Base-by-base conservation (phyloP, 2,888 invertebrate genomes). In the Epirrhoe tristata region DNA sequence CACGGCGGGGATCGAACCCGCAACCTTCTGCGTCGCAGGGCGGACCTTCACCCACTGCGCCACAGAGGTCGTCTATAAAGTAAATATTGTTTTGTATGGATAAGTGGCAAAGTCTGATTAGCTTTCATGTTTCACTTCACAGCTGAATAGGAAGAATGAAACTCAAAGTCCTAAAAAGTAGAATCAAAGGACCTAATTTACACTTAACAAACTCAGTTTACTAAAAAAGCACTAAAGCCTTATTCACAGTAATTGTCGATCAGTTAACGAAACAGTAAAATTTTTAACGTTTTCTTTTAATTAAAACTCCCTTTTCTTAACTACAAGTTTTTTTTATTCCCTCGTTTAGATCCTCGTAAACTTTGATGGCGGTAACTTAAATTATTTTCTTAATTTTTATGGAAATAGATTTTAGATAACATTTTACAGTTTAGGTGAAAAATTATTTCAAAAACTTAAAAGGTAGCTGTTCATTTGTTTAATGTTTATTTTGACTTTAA, bases 191-290 rank as follows among this genome's bases (percentile, higher is more conserved):
- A 48, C 4, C 34, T 51, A 7, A 48, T 51, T 51, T 24, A 50
- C 56, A 34, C 17, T 62, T 56, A 55, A 56, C 6, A 43, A n/a
- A n/a, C 31, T 32, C 32, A 55, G 48, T 58, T 62, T 50, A 53
- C 46, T 59, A 32, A 62, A 62, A 51, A 12, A n/a, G 14, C n/a
- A 57, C 62, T 34, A 34, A 66, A 67, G 56, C 59, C 57, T 69
- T 70, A 63, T 67, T 67, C 58, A 51, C 48, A 53, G 63, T 72
- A 64, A 60, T 70, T 67, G 69, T 62, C 67, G 64, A 74, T 72
- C 71, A 72, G 70, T 74, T 72, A 72, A 70, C 71, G 62, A 58
- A 72, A 58, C 66, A 62, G 59, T 74, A 62, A 68, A 59, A 67
- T 36, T 63, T 66, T 69, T 69, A 59, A 72, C 67, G 66, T 12